These are phyloP conservation scores for Aplysia californica DNA, from an alignment of 1,140 invertebrate species.

Conservation along the genomic window DNA sequence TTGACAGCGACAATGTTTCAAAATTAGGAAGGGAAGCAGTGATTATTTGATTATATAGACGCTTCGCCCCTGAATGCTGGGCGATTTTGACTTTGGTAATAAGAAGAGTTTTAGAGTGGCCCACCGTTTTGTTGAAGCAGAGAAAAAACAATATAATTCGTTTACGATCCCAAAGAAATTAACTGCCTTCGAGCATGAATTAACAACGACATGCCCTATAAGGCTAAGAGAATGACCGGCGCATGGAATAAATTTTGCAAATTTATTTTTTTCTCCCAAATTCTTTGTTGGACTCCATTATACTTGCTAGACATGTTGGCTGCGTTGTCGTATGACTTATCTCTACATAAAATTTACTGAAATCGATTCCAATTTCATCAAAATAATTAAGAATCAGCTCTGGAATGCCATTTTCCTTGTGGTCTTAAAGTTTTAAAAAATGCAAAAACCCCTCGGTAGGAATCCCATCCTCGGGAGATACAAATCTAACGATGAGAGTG, in stretches of 20 bases:
- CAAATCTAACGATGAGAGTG: background rate
- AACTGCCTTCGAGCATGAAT: background rate
- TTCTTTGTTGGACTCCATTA: background rate
- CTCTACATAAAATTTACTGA: background rate
- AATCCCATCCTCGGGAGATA: background rate
- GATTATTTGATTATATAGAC: no score
- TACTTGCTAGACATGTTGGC: background rate
- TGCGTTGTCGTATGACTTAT: background rate
- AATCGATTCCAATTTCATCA: background rate
- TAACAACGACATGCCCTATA: background rate
- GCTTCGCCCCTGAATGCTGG: no score
- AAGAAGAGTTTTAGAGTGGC: background rate
- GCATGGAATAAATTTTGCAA: background rate
- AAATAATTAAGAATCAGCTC: background rate
- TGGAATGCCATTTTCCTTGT: background rate
- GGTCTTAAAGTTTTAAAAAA: background rate
- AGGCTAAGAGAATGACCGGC: background rate
- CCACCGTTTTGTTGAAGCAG: background rate
- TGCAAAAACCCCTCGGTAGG: background rate
- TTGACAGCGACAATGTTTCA: no score
- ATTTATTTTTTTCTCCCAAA: background rate
- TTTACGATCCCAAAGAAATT: background rate
- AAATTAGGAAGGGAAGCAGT: no score
- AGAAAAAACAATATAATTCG: background rate
- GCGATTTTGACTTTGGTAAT: background rate